Base-by-base conservation (phyloP, 2,888 invertebrate species). In the Dynastes grantii region DNA sequence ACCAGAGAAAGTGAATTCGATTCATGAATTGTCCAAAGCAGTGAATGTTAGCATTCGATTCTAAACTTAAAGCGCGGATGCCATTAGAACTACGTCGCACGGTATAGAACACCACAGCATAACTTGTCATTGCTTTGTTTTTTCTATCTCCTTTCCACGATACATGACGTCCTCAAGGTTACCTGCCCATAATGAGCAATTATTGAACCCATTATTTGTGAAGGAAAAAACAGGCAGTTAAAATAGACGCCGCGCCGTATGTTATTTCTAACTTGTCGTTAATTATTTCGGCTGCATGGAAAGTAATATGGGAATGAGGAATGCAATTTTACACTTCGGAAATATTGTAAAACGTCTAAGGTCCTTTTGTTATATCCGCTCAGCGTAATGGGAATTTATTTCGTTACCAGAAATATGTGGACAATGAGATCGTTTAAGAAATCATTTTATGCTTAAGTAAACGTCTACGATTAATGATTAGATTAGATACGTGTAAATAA, bases 1-100 rank as follows among this genome's bases (percentile, higher is more conserved):
- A 83, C 73, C 81, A 82, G 83, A 82, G 84, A 84, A 84, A 84
- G 84, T 84, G 83, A 84, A 83, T 81, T 65, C 76, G 76, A 76
- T 76, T 76, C 61, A 73, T 73, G 73, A 73, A 73, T 73, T 61
- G 73, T 73, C 61, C 45, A 61, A 61, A 58, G 73, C 37, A 73
- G 73, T 73, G 73, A 73, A 73, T 73, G 73, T 73, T 58, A 40
- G 16, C 73, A 11, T 32, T 61, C 73, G 27, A 73, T 61, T 73
- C 61, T 22, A 61, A 73, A 73, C 73, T 13, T 61, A 61, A 73
- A 73, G 22, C 32, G 40, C 29, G 13, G 61, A 45, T 27, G 40
- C 61, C 61, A 37, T 61, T 71, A 71, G 55, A 71, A 71, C 71
- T 55, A 16, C 71, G 16, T 13, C 37, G 37, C 65, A 65, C 45